A percentile compares a stretch with the other conserved stretches of the same genome.
phyloP scores from a whole-genome alignment of 2,888 invertebrate species.

The Petrolisthes cinctipes region DNA sequence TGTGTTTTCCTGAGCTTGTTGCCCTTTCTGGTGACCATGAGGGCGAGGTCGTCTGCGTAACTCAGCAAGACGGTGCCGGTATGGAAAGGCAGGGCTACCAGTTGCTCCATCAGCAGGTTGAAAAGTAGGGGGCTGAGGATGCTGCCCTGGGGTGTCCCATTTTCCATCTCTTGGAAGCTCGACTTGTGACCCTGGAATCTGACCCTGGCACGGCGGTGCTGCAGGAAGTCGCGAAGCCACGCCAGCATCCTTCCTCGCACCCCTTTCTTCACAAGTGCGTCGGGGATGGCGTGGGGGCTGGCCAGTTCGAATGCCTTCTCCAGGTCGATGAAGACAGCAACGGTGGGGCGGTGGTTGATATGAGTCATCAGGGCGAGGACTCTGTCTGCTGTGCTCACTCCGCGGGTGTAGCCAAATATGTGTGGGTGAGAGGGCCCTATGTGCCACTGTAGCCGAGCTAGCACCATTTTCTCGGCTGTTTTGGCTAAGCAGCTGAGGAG shows the following conservation, averaged over 20 bases:
- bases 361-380: neutral
- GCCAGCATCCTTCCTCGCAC: neutral
- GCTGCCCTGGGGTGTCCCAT: neutral
- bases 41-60: too few relatives aligned
- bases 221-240: neutral
- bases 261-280: neutral
- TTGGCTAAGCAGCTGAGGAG: slow-evolving; percentile 22
- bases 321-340: neutral
- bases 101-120: too few relatives aligned
- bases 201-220: neutral
- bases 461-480: slow-evolving; percentile 33
- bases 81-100: too few relatives aligned
- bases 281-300: neutral
- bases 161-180: neutral
- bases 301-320: slow-evolving; percentile 13
- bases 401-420: neutral
- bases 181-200: neutral
- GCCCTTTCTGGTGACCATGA: too few relatives aligned
- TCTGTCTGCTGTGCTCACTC: neutral
- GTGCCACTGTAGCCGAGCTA: slow-evolving; percentile 3
- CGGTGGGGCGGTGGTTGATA: neutral
- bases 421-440: neutral
- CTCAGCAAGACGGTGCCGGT: too few relatives aligned
- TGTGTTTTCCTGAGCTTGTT: too few relatives aligned
- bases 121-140: too few relatives aligned